Percentiles rank a stretch among this genome's conserved stretches.
Evolutionary conservation across 2,113 vertebrate species (phyloP).

Genomic region (Myrmecophaga tridactyla): DNA sequence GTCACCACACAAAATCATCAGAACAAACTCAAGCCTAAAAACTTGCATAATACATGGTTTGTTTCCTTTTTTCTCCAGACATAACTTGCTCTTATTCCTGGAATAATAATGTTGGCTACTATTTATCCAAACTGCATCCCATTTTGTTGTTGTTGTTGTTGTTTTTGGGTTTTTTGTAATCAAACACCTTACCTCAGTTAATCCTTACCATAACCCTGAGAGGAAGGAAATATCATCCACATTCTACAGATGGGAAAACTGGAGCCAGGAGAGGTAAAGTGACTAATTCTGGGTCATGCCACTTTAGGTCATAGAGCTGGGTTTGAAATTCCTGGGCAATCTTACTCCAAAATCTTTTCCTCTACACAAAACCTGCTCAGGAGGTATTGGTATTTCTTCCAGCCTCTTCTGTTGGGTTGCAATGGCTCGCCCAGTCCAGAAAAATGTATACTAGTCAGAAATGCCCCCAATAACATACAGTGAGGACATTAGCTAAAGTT

Average conservation of each 20-base stretch:
- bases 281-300: background rate
- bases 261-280: background rate
- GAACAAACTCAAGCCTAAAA: background rate
- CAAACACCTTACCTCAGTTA: background rate
- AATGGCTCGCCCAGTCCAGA: background rate
- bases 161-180: background rate
- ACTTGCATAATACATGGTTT: background rate
- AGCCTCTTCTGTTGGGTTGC: background rate
- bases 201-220: background rate
- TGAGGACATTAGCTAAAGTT: background rate
- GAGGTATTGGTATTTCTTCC: background rate
- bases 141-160: no score
- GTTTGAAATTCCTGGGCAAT: background rate
- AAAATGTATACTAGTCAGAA: conserved; percentile 4
- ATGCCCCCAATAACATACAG: background rate
- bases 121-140: background rate
- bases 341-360: background rate
- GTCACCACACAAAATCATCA: background rate
- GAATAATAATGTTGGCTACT: background rate
- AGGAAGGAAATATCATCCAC: background rate
- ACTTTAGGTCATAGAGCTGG: background rate
- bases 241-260: background rate
- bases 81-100: background rate
- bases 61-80: background rate
- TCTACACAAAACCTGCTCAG: background rate